Evolutionary conservation across 2,113 vertebrate species (phyloP), one percentile per base, ranked within the genome.

Genomic region (Corythoichthys intestinalis): DNA sequence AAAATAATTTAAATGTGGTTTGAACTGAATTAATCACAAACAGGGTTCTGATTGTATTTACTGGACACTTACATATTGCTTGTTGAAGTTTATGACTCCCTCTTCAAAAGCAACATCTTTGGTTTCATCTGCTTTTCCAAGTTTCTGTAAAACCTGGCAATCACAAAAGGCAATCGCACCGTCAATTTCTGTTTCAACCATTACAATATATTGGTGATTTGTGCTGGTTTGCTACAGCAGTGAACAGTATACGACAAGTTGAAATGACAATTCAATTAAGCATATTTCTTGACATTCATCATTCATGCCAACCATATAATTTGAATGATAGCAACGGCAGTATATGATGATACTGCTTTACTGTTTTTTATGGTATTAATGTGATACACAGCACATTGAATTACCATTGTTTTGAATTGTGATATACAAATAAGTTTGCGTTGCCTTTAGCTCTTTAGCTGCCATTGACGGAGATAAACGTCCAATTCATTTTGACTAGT

Each of bases 91-190:
- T 80, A 96, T 94, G 69, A 98, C 97, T 2, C 94, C 96, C 73
- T 99, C 96, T 85, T 98, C 96, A 68, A 99, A 98, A 67, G 95
- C 95, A 56, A 93, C 88, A 74, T 99, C 97, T 91, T 97, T 98
- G 58, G 97, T 99, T 90, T 99, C 97, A 38, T 99, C 97, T 0
- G 97, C 97, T 91, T 98, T 99, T 17, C 97, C 97, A 72, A 99
- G 94, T 77, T 98, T 98, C 90, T 99, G 97, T 48, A 99, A 88
- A 75, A 99, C 97, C 97, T 99, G 87, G 58, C 9, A 47, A 20
- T 15, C n/a, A 70, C 67, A 72, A 11, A 41, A 28, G 11, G 4
- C 4, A 62, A 62, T 11, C n/a, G n/a, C 7, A 41, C 17, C 13
- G n/a, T 20, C 10, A 44, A 20, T 34, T 56, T 4, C 50, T 53